Conservation (phyloP, 1,140 invertebrate genomes). For the Paraescarpia echinospica region DNA sequence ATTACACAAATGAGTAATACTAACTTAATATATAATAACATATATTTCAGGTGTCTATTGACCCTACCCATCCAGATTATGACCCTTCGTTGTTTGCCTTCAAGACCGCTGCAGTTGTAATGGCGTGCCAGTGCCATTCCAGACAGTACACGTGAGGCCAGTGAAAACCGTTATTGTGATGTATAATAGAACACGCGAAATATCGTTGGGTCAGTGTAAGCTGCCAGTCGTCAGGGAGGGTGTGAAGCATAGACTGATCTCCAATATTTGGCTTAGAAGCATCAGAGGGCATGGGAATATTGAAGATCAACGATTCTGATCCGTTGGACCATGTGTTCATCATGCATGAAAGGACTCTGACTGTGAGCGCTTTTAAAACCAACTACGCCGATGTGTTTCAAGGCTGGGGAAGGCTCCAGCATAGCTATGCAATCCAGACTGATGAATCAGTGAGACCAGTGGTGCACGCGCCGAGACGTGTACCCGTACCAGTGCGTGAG, state of each 20-base stretch:
- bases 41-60: too few species aligned
- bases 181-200: slow-evolving; percentile 14
- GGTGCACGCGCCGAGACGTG: slow-evolving; percentile 9
- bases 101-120: too few species aligned
- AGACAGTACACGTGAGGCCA: too few species aligned
- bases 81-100: too few species aligned
- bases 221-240: background rate
- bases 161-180: slow-evolving; percentile 15
- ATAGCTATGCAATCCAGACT: slow-evolving; percentile 2
- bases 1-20: too few species aligned
- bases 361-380: slow-evolving; percentile 63
- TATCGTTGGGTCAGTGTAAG: slow-evolving; percentile 15
- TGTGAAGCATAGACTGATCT: slow-evolving; percentile 7
- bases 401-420: background rate
- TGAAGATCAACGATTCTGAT: background rate
- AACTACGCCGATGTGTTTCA: slow-evolving; percentile 48
- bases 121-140: too few species aligned
- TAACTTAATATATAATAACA: too few species aligned
- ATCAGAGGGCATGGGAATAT: background rate
- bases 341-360: background rate
- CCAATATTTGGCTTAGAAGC: slow-evolving; percentile 9
- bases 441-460: slow-evolving; percentile 20
- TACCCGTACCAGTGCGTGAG: background rate
- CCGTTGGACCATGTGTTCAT: background rate
- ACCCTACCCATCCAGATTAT: too few species aligned